Evolutionary conservation across 2,888 invertebrate genomes (phyloP), one percentile per base, ranked within the genome.

Genomic region (Callinectes sapidus): DNA sequence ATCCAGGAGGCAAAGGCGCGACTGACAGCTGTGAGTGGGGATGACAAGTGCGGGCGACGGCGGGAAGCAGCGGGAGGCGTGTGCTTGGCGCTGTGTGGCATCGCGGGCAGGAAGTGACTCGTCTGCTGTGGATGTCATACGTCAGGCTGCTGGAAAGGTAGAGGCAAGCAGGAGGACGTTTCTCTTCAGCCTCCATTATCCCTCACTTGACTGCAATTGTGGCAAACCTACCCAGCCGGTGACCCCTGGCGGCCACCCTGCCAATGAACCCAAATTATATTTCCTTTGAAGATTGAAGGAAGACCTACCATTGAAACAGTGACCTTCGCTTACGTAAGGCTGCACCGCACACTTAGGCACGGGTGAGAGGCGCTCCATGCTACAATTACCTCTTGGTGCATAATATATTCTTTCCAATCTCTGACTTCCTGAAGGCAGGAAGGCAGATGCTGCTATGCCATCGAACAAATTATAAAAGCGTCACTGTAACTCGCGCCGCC

Each of bases 131-230:
- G 81, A 81, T 81, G 81, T 81, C 54, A 54, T 87, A 54, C 35
- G 87, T 87, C 54, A 54, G 42, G 28, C 48, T 87, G 87, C 54
- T 54, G 87, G 87, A 54, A 87, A 87, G 42, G 54, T 87, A 35
- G 54, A 87, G 87, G 87, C 54, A 87, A 87, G 87, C 54, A 54
- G 42, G 54, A 87, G 54, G 87, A 87, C 48, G 54, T 54, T 42
- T 54, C 42, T 87, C 54, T 87, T 54, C 87, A 54, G 87, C 32
- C 88, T 88, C 88, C 88, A 54, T 88, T 88, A 88, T 54, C 88
- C 48, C 55, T 55, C 88, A 88, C 88, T 88, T 61, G 55, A 88
- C 28, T 32, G 55, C 14, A 23, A 48, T 54, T 54, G 32, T 61
- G 87, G 61, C 32, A 61, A 61, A 18, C 88, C 88, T 23, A 28